phyloP scores from a whole-genome alignment of 2,113 vertebrate species.

The Oncorhynchus kisutch region DNA sequence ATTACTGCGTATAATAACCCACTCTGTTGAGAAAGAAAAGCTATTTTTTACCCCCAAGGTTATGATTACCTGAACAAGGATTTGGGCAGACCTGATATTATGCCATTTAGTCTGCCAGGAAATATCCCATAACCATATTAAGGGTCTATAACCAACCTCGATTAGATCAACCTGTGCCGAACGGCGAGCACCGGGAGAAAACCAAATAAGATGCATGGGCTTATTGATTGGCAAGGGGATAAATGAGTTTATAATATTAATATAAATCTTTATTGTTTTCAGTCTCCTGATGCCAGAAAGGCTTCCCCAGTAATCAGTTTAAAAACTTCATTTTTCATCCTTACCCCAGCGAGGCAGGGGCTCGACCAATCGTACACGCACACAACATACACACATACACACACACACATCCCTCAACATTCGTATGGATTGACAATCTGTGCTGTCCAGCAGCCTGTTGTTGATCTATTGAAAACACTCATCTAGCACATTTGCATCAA shows the following conservation, averaged over 20 bases:
- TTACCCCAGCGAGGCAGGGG: conserved; percentile 78
- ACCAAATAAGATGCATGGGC: conserved; percentile 74
- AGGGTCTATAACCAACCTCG: conserved; percentile 45
- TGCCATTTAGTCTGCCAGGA: conserved; percentile 43
- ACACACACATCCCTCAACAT: conserved; percentile 8
- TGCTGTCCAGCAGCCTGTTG: conserved; percentile 59
- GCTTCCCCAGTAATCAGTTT: conserved; percentile 80
- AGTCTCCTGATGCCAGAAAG: conserved; percentile 77
- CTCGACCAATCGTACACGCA: conserved; percentile 78
- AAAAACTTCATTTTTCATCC: conserved; percentile 86
- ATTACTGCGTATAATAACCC: conserved; percentile 8
- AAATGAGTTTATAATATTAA: conserved; percentile 90
- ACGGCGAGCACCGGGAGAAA: conserved; percentile 27
- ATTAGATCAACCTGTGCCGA: conserved; percentile 38
- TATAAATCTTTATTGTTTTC: conserved; percentile 85
- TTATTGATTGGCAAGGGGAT: conserved; percentile 84
- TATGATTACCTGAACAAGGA: conserved; percentile 42
- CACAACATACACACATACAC: conserved; percentile 34
- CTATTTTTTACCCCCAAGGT: conserved; percentile 37
- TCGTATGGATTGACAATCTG: conserved; percentile 84
- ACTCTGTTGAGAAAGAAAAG: conserved; percentile 37
- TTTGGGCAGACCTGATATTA: conserved; percentile 27
- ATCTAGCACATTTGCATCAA: conserved; percentile 23
- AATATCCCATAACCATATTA: conserved; percentile 53
- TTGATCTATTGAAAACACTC: conserved; percentile 40